Evolutionary conservation across 37 sponge, comb jelly and placozoan species (phyloP).

Genomic region (Spongilla lacustris): DNA sequence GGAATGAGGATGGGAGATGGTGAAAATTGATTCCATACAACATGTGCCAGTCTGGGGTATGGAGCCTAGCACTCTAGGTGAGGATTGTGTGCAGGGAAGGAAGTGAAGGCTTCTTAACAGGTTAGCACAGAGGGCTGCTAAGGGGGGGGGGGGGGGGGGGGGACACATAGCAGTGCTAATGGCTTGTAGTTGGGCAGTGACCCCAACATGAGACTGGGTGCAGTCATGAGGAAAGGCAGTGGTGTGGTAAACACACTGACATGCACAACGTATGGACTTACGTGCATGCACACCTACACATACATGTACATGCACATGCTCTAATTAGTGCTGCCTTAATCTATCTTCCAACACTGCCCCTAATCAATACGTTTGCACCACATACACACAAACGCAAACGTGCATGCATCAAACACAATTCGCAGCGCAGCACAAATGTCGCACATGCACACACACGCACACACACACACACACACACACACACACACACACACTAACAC

Average conservation of each 20-base stretch:
- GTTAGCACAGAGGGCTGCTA: not conserved
- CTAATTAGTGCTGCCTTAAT: no score
- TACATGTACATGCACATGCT: not conserved
- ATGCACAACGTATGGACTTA: no score
- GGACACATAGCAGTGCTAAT: no score
- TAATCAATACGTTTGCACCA: no score
- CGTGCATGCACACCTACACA: not conserved
- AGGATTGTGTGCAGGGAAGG: not conserved
- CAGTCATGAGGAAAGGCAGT: not conserved
- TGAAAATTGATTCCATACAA: not conserved
- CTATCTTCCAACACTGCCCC: no score
- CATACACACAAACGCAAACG: no score
- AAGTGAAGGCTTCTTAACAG: not conserved
- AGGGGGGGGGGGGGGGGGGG: no score
- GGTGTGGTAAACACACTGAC: no score
- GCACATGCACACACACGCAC: not conserved
- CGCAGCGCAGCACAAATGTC: no score
- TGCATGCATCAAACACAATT: no score
- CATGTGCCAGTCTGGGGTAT: not conserved
- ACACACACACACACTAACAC: not conserved
- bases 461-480: conserved; percentile 22
- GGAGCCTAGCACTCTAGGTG: not conserved
- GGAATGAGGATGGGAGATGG: not conserved
- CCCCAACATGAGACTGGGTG: not conserved
- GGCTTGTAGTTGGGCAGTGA: not conserved